phyloP scores from a whole-genome alignment of 2,888 invertebrate genomes.

The Nebria brevicollis region DNA sequence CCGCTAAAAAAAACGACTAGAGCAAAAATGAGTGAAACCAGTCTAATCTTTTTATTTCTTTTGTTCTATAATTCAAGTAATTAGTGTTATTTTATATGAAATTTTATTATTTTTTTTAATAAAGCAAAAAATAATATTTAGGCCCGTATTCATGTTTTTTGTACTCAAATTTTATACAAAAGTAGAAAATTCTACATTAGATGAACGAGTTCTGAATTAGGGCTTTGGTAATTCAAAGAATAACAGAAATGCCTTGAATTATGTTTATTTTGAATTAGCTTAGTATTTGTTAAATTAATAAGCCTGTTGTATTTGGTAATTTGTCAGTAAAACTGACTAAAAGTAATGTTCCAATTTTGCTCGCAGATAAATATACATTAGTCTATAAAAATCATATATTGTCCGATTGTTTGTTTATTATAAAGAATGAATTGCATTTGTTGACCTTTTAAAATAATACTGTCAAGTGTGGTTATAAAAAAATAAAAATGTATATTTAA shows the following conservation, averaged over 20 bases:
- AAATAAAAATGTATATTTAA: slow-evolving; percentile 4
- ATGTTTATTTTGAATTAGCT: neutral
- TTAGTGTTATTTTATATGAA: neutral
- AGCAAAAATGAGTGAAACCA: neutral
- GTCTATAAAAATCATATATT: slow-evolving; percentile 21
- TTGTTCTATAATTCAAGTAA: neutral
- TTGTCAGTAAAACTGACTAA: neutral
- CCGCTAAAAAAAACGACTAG: neutral
- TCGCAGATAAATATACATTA: slow-evolving; percentile 1
- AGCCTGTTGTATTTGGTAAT: neutral
- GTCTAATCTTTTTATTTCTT: neutral
- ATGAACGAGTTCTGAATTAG: too few species aligned
- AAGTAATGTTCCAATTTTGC: slow-evolving; percentile 11
- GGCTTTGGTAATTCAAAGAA: too few species aligned
- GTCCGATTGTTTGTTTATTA: slow-evolving; percentile 8
- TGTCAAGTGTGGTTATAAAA: slow-evolving; percentile 21
- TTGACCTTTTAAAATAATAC: slow-evolving; percentile 40
- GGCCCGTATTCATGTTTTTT: too few species aligned
- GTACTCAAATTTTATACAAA: too few species aligned
- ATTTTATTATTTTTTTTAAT: neutral
- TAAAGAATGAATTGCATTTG: slow-evolving; percentile 5
- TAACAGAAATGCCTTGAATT: neutral
- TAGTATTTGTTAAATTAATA: neutral
- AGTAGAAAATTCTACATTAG: too few species aligned
- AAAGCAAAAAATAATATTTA: too few species aligned